Base-by-base conservation (phyloP, 2,113 vertebrate species). In the Tachysurus fulvidraco region DNA sequence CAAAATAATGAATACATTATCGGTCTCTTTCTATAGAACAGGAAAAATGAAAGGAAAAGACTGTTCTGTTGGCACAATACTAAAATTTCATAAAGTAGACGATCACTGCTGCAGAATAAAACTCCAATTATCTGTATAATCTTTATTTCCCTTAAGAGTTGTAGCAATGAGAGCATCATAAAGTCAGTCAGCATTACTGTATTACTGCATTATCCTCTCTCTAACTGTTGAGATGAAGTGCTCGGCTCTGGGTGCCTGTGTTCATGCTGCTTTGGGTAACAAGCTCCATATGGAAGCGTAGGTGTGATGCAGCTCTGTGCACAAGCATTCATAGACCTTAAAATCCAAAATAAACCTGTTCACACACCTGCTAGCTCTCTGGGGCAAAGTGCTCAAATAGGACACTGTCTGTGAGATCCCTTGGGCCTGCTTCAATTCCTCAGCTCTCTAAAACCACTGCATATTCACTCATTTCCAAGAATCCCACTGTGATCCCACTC, bases 231-330 rank as follows among this genome's bases (percentile, higher is more conserved):
- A 77, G 74, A 77, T 52, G 1, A 52, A 77, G 46, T 6, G 7
- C 74, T 17, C 23, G 46, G 23, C 25, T 77, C 74, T 13, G 13
- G 23, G 44, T 76, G 44, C 21, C 73, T 23, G 64, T 52, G 46
- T 19, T 54, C 28, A 50, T 10, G 14, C 28, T 64, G n/a, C 62
- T 67, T 23, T 69, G 80, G 17, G 46, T 83, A 69, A 83, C 64
- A n/a, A 57, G 69, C 83, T 59, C 83, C 69, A 84, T 74, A 84
- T 60, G 55, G 83, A 74, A 6, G 62, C 41, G 83, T 84, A 76
- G 83, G 71, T 76, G 83, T 84, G 54, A 36, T 28, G 83, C 36
- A 76, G 83, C 69, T 84, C 54, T 16, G 36, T 28, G 30, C 54
- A 28, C 19, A 41, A 16, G 30, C 23, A 21, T 52, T 83, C 54